Percentiles rank a stretch among this genome's conserved stretches.
phyloP scores from a whole-genome alignment of 1,140 invertebrate species.

The Tetranychus cinnabarinus region DNA sequence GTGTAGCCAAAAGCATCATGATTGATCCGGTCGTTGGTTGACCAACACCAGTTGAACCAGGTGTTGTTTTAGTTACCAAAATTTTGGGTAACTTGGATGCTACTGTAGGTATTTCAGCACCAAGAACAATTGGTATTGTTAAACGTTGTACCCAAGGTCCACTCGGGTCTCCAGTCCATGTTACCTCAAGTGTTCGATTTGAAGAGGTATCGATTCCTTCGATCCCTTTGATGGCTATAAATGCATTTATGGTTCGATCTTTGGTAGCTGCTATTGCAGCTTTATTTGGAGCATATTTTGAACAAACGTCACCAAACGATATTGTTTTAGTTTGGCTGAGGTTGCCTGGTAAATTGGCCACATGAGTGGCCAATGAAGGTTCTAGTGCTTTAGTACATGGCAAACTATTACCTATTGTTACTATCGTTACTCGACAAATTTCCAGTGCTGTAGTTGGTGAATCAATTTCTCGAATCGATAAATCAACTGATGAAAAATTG shows the following conservation, averaged over 20 bases:
- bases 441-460: neutral
- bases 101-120: neutral
- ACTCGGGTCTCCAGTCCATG: neutral
- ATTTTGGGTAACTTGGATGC: neutral
- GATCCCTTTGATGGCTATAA: neutral
- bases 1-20: neutral
- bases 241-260: neutral
- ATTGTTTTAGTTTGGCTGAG: neutral
- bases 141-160: neutral
- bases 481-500: neutral
- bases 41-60: neutral
- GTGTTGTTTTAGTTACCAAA: neutral
- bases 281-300: neutral
- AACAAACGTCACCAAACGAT: neutral
- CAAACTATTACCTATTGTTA: neutral
- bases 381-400: neutral
- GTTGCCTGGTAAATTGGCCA: neutral
- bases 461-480: neutral
- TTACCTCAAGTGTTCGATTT: neutral
- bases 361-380: neutral
- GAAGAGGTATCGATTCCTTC: neutral
- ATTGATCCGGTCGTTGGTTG: neutral
- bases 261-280: neutral
- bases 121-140: neutral
- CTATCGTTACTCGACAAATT: neutral